Conservation (phyloP, 2,888 invertebrate species). For the Cryptocephalus moraei region DNA sequence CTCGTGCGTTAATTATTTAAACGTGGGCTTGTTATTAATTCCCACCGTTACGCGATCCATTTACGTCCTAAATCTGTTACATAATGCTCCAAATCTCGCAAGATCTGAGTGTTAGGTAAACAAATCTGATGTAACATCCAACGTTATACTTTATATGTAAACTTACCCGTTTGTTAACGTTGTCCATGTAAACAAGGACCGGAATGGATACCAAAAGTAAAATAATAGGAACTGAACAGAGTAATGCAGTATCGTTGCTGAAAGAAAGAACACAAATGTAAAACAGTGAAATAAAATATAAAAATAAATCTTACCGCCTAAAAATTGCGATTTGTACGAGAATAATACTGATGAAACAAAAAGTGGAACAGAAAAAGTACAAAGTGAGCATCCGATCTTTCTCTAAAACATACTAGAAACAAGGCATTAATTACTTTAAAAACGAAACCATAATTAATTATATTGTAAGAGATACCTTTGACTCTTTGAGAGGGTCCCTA, state of each 20-base stretch:
- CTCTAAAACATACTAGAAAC: conserved; percentile 62
- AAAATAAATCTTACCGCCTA: conserved; percentile 20
- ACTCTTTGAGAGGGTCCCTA: conserved; percentile 67
- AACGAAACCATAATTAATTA: background rate
- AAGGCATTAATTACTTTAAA: too few species aligned
- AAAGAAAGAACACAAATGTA: conserved; percentile 16
- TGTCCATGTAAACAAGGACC: conserved; percentile 48
- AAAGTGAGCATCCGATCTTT: conserved; percentile 78
- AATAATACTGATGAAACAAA: conserved; percentile 60
- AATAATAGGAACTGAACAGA: conserved; percentile 37
- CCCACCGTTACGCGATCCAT: too few species aligned
- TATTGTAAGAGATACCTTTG: conserved; percentile 50
- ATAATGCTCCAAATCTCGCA: too few species aligned
- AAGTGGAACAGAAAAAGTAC: conserved; percentile 73
- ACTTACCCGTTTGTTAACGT: conserved; percentile 34
- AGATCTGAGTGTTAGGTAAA: too few species aligned
- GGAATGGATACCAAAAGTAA: conserved; percentile 41
- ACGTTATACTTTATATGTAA: background rate
- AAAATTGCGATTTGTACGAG: conserved; percentile 50
- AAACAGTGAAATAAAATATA: background rate
- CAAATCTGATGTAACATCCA: too few species aligned
- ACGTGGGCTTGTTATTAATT: too few species aligned
- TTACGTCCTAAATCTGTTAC: too few species aligned
- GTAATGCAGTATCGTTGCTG: conserved; percentile 37
- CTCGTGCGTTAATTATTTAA: too few species aligned